Conservation (phyloP, 2,113 vertebrate species). For the Pteruthius melanotis region DNA sequence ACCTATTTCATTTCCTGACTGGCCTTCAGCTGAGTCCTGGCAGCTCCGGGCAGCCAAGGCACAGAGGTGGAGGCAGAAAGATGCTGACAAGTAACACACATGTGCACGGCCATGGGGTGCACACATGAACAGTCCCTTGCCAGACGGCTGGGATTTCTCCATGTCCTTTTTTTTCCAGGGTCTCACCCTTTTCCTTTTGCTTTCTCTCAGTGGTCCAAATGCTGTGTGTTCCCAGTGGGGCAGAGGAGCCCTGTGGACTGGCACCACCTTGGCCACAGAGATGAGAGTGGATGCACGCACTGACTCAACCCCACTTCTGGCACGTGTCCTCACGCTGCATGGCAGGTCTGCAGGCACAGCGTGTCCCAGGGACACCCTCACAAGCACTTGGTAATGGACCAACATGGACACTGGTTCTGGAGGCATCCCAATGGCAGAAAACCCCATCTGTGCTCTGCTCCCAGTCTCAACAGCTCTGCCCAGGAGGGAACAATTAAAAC, state of each 20-base stretch:
- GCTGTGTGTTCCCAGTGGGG: neutral
- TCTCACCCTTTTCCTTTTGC: neutral
- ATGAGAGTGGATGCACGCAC: neutral
- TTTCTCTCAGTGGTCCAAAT: neutral
- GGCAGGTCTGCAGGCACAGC: neutral
- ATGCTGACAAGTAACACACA: neutral
- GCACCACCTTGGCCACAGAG: neutral
- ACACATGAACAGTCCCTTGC: neutral
- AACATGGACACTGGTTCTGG: rapidly evolving
- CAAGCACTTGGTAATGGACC: neutral
- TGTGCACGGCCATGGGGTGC: rapidly evolving
- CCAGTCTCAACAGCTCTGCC: neutral
- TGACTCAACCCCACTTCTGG: rapidly evolving
- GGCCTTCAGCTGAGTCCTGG: neutral
- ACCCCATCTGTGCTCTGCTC: neutral
- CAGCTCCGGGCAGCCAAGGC: neutral
- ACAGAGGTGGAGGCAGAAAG: neutral
- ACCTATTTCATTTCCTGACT: conserved; percentile 27
- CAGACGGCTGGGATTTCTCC: neutral
- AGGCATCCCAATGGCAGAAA: neutral
- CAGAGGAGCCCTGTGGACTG: neutral
- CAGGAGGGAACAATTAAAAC: neutral
- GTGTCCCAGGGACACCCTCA: neutral
- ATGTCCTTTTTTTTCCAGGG: neutral
- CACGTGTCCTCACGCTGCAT: rapidly evolving